A percentile compares a stretch with the other conserved stretches of the same genome.
These are phyloP conservation scores for Cyanoramphus novaezelandiae DNA, from an alignment of 2,113 vertebrate species.

Conservation along the genomic window DNA sequence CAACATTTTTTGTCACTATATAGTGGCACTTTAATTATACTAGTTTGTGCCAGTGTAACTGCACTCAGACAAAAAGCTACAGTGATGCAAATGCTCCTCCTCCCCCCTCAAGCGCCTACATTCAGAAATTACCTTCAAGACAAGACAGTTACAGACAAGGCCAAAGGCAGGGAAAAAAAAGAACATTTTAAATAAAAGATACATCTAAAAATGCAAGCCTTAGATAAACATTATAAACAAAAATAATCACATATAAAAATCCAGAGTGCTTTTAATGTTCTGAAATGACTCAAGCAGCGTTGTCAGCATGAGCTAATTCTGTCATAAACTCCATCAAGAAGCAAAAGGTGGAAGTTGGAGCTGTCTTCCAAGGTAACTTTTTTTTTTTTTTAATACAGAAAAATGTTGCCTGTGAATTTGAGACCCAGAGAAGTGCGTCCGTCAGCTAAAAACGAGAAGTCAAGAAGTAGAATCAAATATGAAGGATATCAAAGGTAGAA, in stretches of 20 bases:
- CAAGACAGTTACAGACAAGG: background rate
- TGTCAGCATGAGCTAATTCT: background rate
- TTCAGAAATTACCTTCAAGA: background rate
- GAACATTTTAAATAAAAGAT: background rate
- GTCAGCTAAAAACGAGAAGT: background rate
- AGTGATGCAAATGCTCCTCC: constrained; percentile 6
- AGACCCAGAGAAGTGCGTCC: background rate
- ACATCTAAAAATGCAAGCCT: background rate
- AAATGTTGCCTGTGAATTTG: background rate
- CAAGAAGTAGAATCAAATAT: background rate
- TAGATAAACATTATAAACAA: background rate
- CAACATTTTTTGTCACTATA: background rate
- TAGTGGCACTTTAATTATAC: background rate
- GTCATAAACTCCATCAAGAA: background rate
- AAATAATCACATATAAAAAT: background rate
- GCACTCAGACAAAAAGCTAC: background rate
- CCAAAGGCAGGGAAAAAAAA: background rate
- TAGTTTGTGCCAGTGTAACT: background rate
- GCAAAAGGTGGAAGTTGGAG: background rate
- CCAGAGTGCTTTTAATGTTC: background rate
- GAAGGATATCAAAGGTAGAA: background rate
- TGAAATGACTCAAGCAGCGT: background rate
- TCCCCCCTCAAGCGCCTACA: background rate
- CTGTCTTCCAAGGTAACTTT: background rate
- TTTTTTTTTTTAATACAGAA: background rate